Base-by-base conservation (phyloP, 37 sponge, comb jelly and placozoan species). In the Diacarnus erythraeanus region DNA sequence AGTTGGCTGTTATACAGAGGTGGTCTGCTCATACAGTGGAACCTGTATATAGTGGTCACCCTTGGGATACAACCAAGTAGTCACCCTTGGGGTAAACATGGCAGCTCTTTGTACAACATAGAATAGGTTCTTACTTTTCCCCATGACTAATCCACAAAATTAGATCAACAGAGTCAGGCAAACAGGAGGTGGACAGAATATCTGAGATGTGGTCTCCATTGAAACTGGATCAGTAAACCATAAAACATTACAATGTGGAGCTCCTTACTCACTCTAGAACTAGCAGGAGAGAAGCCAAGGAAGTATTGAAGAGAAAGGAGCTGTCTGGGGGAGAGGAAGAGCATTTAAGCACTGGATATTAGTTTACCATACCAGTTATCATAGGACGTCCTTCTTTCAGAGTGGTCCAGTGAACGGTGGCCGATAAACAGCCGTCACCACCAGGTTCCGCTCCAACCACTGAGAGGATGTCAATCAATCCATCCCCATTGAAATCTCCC, bases 131-230 rank as follows among this genome's bases (percentile, higher is more conserved):
- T 25, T 33, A 83, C 84, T 40, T 64, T 10, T 25, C 38, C 60
- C 78, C 78, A n/a, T 25, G 26, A 51, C 86, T 79, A 26, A 61
- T 42, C 75, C 74, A 86, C 18, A 75, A 10, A 36, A 44, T 38
- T 25, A 20, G 35, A n/a, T n/a, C n/a, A 29, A 41, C 44, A 26
- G 38, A 15, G 12, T n/a, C 35, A 1, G 35, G 1, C 8, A 5
- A 6, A 43, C 83, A 83, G 67, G 61, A 73, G 37, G n/a, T 29
- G 35, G 71, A 27, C 9, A 77, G 30, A 9, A 84, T 23, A 41
- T 87, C 88, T 36, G 82, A 77, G 3, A 87, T 35, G 59, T 87
- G 88, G 71, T 87, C 88, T 27, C 88, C 88, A 76, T 81, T 76
- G 18, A n/a, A 42, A 77, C 88, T 87, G 70, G 35, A 75, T 23